A percentile compares a stretch with the other conserved stretches of the same genome.
Conservation (phyloP, 1,140 invertebrate genomes). For the Lordiphosa stackelbergi region DNA sequence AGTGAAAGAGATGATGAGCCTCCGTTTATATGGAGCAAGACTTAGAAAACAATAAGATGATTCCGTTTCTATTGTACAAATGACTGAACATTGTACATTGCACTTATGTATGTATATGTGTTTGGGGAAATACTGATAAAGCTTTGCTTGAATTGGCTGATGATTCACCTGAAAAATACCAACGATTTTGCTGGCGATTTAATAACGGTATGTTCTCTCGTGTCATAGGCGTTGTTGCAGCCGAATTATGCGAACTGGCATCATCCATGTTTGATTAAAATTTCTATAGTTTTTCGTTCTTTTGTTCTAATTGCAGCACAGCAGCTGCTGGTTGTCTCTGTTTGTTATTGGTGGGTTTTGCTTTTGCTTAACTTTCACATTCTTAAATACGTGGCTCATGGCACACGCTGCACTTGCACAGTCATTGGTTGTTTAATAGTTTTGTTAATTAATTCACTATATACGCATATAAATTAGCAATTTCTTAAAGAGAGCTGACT, state of each 20-base stretch:
- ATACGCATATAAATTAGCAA: neutral
- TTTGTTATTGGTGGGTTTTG: slow-evolving; percentile 19
- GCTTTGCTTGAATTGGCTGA: slow-evolving; percentile 14
- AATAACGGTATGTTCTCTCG: slow-evolving; percentile 79
- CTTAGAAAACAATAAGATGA: neutral
- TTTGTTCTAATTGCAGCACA: slow-evolving; percentile 16
- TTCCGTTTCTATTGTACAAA: neutral
- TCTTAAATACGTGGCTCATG: slow-evolving; percentile 38
- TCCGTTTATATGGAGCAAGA: neutral
- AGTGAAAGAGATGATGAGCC: too few species aligned
- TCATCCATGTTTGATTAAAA: slow-evolving; percentile 56
- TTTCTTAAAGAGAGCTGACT: too few species aligned
- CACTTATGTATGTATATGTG: neutral
- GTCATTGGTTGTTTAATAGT: slow-evolving; percentile 13
- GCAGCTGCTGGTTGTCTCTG: slow-evolving; percentile 23
- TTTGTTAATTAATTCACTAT: neutral
- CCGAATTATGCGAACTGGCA: slow-evolving; percentile 61
- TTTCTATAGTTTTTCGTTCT: slow-evolving; percentile 15
- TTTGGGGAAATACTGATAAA: neutral
- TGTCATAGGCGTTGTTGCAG: slow-evolving; percentile 69
- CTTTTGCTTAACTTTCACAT: slow-evolving; percentile 26
- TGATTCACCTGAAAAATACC: slow-evolving; percentile 78
- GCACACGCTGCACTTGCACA: slow-evolving; percentile 31
- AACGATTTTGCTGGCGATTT: slow-evolving; percentile 76
- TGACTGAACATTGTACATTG: neutral